Conservation (phyloP, 1,140 invertebrate genomes). For the Sarcophaga bullata region DNA sequence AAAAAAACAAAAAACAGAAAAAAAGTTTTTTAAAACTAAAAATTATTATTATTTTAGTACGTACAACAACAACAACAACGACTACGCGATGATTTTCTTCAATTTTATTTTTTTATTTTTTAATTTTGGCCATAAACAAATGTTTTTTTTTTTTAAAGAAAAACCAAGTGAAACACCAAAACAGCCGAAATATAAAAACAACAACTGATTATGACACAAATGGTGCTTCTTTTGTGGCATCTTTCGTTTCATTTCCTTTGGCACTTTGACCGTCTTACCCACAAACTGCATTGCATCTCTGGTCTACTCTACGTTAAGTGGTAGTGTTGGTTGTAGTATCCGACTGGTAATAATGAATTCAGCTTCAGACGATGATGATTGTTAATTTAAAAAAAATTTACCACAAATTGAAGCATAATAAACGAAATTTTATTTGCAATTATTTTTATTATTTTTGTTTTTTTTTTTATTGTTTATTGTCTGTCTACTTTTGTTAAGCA, state of each 20-base stretch:
- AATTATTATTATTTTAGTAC: neutral
- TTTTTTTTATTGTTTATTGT: too few relatives aligned
- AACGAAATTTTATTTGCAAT: too few relatives aligned
- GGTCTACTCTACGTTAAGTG: too few relatives aligned
- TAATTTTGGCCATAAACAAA: neutral
- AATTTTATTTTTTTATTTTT: neutral
- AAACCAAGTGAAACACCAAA: neutral
- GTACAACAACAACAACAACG: neutral
- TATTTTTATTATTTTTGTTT: too few relatives aligned
- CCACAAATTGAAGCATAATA: too few relatives aligned
- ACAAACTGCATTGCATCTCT: neutral
- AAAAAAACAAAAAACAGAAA: neutral
- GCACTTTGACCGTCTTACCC: neutral
- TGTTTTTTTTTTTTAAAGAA: neutral
- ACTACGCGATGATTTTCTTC: constrained; percentile 3
- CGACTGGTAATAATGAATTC: too few relatives aligned
- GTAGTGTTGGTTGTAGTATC: too few relatives aligned
- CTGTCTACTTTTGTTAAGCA: too few relatives aligned
- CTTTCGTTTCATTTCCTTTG: neutral
- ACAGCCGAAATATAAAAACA: neutral
- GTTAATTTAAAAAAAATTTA: too few relatives aligned
- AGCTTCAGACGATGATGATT: too few relatives aligned
- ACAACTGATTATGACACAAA: constrained; percentile 36
- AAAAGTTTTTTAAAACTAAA: neutral
- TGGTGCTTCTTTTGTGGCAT: constrained; percentile 25